Evolutionary conservation across 2,888 invertebrate species (phyloP), one percentile per base, ranked within the genome.

Genomic region (Dusona sp.): DNA sequence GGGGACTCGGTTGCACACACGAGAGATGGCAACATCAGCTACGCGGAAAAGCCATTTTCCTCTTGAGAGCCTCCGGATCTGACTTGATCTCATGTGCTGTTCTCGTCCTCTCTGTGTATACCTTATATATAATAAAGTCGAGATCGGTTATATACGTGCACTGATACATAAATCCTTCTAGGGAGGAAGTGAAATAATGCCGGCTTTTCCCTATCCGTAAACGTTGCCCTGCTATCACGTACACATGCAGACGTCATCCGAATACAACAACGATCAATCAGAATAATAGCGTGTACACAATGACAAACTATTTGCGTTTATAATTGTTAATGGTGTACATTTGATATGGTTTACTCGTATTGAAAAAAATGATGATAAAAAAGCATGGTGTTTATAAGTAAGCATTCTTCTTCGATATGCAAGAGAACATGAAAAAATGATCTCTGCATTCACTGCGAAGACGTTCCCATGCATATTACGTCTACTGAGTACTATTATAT

Each of bases 11-110:
- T 72, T 84, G 75, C 79, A 75, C 70, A 70, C 48, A 33, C 48
- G 73, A 82, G 75, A 70, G 70, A 82, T 54, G 67, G 82, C 75
- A 87, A 79, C 87, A 84, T 84, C 87, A 84, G 87, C 81, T 87
- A 84, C 81, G 84, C 84, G 84, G 84, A 87, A 87, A 87, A 87
- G 84, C 84, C 87, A 87, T 87, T 87, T 87, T 87, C 81, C 87
- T 87, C 87, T 82, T 74, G 84, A 87, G 87, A 87, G 87, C 84
- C 72, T 65, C 79, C 82, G 82, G 79, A 87, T 87, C 87, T 82
- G 79, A 82, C 81, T 84, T 82, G 81, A 84, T 87, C 87, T 82
- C 82, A 65, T 61, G 79, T 72, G 82, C 78, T 84, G 82, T 87
- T 84, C 79, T 84, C 87, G 64, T 84, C 75, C 79, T 45, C 57